Evolutionary conservation across 2,888 invertebrate genomes (phyloP).

Genomic region (Platycheirus rosarum): DNA sequence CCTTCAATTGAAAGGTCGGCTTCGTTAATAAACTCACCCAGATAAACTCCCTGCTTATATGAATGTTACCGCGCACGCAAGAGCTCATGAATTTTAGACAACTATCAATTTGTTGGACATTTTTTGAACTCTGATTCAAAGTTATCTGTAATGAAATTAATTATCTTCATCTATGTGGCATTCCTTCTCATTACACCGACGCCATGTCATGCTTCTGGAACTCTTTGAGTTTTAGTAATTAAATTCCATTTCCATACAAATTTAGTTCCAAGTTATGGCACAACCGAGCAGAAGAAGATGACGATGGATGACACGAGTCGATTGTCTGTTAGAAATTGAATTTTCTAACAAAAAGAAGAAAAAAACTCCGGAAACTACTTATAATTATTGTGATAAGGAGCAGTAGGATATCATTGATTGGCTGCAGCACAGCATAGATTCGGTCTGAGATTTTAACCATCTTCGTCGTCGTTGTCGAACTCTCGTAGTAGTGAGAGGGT

Average conservation of each 20-base stretch:
- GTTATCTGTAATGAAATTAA: slow-evolving; percentile 65
- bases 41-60: slow-evolving; percentile 25
- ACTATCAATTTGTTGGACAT: slow-evolving; percentile 46
- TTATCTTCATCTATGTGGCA: slow-evolving; percentile 48
- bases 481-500: not conserved
- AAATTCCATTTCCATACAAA: slow-evolving; percentile 63
- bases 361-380: slow-evolving; percentile 66
- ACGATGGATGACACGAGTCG: slow-evolving; percentile 7
- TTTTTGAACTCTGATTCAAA: slow-evolving; percentile 67
- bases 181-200: slow-evolving; percentile 34
- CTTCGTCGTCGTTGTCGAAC: not conserved
- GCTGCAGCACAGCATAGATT: slow-evolving; percentile 45
- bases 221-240: slow-evolving; percentile 49
- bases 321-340: slow-evolving; percentile 66
- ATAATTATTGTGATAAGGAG: slow-evolving; percentile 70
- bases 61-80: slow-evolving; percentile 1
- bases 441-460: not conserved
- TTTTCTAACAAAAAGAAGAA: slow-evolving; percentile 13
- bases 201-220: not conserved
- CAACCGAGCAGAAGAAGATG: not conserved
- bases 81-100: slow-evolving; percentile 11
- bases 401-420: slow-evolving; percentile 60
- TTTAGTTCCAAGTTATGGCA: slow-evolving; percentile 38
- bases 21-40: slow-evolving; percentile 45
- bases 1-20: slow-evolving; percentile 66